Evolutionary conservation across 2,888 invertebrate species (phyloP).

Genomic region (Xestia c-nigrum): DNA sequence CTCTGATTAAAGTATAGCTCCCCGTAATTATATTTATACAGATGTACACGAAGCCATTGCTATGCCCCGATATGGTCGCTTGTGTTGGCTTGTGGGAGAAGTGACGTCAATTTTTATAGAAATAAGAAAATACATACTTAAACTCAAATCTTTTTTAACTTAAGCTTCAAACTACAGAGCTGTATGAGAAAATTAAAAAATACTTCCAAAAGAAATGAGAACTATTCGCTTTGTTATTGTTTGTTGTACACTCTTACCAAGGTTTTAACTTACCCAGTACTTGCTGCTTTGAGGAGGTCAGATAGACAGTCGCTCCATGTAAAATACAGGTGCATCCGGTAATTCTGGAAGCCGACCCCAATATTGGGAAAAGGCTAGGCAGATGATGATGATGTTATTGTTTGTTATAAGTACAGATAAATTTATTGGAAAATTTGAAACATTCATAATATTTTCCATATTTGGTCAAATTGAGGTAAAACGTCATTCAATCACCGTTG

Average conservation of each 20-base stretch:
- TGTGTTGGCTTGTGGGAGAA: conserved; percentile 34
- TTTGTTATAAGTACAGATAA: not conserved
- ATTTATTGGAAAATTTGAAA: conserved; percentile 1
- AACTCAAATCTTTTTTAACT: not conserved
- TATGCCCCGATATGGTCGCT: conserved; percentile 47
- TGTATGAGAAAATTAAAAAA: not conserved
- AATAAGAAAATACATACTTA: not conserved
- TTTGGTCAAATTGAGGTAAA: not conserved
- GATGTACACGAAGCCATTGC: conserved; percentile 64
- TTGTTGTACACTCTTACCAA: not conserved
- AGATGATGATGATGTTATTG: not conserved
- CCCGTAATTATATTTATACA: conserved; percentile 65
- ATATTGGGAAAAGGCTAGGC: too few species aligned
- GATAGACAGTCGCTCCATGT: too few species aligned
- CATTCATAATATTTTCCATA: not conserved
- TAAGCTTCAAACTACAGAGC: not conserved
- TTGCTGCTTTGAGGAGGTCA: too few species aligned
- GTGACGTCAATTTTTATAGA: conserved; percentile 14
- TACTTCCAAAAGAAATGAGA: not conserved
- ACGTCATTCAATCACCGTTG: not conserved
- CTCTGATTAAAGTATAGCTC: conserved; percentile 53
- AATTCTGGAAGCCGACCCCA: too few species aligned
- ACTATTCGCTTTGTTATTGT: not conserved
- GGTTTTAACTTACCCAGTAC: too few species aligned
- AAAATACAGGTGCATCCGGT: too few species aligned